Conservation (phyloP, 1,140 invertebrate species). For the Drosophila nigrodunni region DNA sequence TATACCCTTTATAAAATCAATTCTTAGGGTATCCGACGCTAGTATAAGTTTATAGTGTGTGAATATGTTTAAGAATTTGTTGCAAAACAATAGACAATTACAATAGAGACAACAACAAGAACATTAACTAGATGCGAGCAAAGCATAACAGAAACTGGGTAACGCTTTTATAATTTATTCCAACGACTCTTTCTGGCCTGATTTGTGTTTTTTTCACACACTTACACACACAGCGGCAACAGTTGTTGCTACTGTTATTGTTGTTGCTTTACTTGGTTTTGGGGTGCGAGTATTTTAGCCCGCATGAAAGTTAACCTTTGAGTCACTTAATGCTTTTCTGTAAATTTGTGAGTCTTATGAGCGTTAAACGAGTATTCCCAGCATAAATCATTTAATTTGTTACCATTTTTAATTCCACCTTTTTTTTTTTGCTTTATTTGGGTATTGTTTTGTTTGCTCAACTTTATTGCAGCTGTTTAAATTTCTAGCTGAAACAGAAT, state of each 20-base stretch:
- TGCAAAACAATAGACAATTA: constrained; percentile 60
- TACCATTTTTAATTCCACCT: background rate
- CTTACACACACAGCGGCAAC: constrained; percentile 42
- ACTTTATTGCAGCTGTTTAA: constrained; percentile 56
- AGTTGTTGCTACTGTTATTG: constrained; percentile 40
- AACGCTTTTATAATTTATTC: constrained; percentile 78
- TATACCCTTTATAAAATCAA: background rate
- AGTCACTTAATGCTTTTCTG: constrained; percentile 2
- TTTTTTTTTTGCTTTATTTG: background rate
- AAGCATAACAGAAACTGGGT: constrained; percentile 65
- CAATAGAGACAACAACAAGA: constrained; percentile 33
- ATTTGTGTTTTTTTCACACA: constrained; percentile 41
- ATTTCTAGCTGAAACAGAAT: constrained; percentile 37
- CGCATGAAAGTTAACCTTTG: constrained; percentile 49
- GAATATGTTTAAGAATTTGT: constrained; percentile 49
- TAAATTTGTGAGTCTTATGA: constrained; percentile 20
- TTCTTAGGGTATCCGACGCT: background rate
- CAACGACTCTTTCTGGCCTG: constrained; percentile 57
- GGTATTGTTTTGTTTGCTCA: constrained; percentile 20
- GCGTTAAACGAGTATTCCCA: constrained; percentile 18
- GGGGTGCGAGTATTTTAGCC: constrained; percentile 20
- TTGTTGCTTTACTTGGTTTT: background rate
- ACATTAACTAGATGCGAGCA: constrained; percentile 35
- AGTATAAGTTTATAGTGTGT: constrained; percentile 14
- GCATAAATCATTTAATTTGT: constrained; percentile 43